Percentiles rank a stretch among this genome's conserved stretches.
Evolutionary conservation across 2,888 invertebrate genomes (phyloP).

Genomic region (Hydroisotoma schaefferi): DNA sequence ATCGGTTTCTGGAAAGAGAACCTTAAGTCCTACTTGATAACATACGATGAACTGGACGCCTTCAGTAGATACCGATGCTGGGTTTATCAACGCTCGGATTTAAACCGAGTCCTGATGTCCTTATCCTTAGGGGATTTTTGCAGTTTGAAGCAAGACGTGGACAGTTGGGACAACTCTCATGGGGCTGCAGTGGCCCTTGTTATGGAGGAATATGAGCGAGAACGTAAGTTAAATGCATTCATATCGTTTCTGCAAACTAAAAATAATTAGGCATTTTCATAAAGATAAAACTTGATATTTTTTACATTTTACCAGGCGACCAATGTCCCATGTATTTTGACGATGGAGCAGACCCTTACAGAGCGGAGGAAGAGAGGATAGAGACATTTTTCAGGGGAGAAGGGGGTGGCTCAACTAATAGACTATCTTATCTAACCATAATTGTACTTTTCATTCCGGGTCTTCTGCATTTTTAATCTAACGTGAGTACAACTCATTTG

Average conservation of each 20-base stretch:
- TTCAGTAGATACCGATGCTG: slow-evolving; percentile 94
- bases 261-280: no score
- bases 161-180: slow-evolving; percentile 77
- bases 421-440: background rate
- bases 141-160: slow-evolving; percentile 81
- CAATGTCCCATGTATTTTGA: slow-evolving; percentile 97
- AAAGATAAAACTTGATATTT: slow-evolving; percentile 4
- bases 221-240: slow-evolving; percentile 67
- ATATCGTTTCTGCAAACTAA: no score
- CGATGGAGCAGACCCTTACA: slow-evolving; percentile 79
- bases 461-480: no score
- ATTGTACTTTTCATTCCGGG: no score
- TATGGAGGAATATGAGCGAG: slow-evolving; percentile 87
- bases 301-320: slow-evolving; percentile 65
- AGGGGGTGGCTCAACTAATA: slow-evolving; percentile 16
- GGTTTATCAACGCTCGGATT: slow-evolving; percentile 91
- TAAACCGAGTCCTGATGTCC: slow-evolving; percentile 81
- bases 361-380: slow-evolving; percentile 41
- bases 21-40: slow-evolving; percentile 90
- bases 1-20: slow-evolving; percentile 98
- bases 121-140: slow-evolving; percentile 88
- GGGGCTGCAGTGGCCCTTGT: slow-evolving; percentile 89
- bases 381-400: slow-evolving; percentile 34
- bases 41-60: slow-evolving; percentile 93
- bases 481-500: no score